A percentile compares a stretch with the other conserved stretches of the same genome.
Evolutionary conservation across 2,888 invertebrate genomes (phyloP).

Genomic region (Acronicta alni): DNA sequence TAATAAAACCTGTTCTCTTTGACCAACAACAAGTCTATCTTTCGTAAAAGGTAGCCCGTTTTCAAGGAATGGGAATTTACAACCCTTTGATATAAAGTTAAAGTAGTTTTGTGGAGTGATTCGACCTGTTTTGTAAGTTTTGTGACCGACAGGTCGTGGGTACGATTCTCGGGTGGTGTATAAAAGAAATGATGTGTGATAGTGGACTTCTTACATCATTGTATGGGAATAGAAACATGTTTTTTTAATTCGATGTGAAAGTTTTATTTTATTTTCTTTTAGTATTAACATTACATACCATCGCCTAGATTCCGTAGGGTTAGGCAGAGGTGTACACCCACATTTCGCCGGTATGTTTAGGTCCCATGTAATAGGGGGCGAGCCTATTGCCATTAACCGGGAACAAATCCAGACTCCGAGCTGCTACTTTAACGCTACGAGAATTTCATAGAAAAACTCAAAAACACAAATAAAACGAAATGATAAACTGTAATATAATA

Average conservation of each 20-base stretch:
- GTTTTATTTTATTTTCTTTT: too few species aligned
- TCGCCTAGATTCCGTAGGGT: too few species aligned
- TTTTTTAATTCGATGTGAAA: background rate
- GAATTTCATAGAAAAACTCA: too few species aligned
- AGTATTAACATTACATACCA: too few species aligned
- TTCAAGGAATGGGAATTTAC: conserved; percentile 36
- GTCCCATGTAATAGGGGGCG: too few species aligned
- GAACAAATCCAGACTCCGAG: too few species aligned
- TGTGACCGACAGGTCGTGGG: conserved; percentile 59
- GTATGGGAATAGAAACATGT: conserved; percentile 25
- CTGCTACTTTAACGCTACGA: too few species aligned
- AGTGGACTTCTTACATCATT: conserved; percentile 7
- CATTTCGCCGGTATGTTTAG: too few species aligned
- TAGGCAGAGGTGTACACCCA: too few species aligned
- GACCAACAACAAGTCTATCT: conserved; percentile 24
- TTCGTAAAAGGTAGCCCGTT: conserved; percentile 30
- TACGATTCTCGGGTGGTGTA: conserved; percentile 33
- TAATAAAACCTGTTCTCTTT: conserved; percentile 31
- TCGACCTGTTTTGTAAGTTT: conserved; percentile 56
- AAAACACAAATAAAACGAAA: too few species aligned
- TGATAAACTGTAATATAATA: too few species aligned
- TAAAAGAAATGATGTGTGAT: background rate
- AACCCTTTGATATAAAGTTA: conserved; percentile 25
- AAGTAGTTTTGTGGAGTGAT: conserved; percentile 27
- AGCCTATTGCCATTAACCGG: too few species aligned